Evolutionary conservation across 1,140 invertebrate species (phyloP).

Genomic region (Drosophila sp.): DNA sequence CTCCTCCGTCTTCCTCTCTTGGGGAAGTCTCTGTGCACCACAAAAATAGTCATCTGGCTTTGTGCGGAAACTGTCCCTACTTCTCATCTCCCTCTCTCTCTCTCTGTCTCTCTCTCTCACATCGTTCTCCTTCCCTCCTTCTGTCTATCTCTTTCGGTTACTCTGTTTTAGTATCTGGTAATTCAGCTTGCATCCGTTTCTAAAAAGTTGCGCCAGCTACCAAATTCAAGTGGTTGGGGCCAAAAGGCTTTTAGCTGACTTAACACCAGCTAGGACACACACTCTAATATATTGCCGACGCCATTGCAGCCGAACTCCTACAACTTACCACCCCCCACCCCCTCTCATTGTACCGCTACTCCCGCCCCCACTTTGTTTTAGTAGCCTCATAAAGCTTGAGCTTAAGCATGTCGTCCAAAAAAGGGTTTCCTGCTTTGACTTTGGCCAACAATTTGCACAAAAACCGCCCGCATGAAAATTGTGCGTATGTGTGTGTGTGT

Average conservation of each 20-base stretch:
- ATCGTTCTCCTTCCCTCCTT: not conserved
- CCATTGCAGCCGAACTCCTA: constrained; percentile 2
- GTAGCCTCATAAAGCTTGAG: constrained; percentile 76
- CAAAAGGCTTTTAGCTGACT: constrained; percentile 80
- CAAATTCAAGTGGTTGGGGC: constrained; percentile 73
- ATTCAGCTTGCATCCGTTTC: constrained; percentile 77
- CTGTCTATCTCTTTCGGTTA: not conserved
- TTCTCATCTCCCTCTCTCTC: no score
- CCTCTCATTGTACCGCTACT: not conserved
- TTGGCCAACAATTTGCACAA: constrained; percentile 66
- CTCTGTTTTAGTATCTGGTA: constrained; percentile 48
- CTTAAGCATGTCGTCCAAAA: constrained; percentile 75
- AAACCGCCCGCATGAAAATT: constrained; percentile 62
- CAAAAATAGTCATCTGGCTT: constrained; percentile 65
- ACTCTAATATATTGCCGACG: constrained; percentile 65
- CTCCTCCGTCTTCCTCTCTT: not conserved
- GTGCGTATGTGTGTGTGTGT: constrained; percentile 50
- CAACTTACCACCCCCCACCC: not conserved
- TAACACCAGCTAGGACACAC: constrained; percentile 66
- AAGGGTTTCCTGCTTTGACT: constrained; percentile 76
- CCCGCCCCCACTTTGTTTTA: constrained; percentile 50
- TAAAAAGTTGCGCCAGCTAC: constrained; percentile 71
- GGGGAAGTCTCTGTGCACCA: constrained; percentile 15
- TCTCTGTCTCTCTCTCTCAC: no score
- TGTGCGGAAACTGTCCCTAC: constrained; percentile 39